A percentile compares a stretch with the other conserved stretches of the same genome.
Conservation (phyloP, 1,140 invertebrate genomes). For the Penaeus indicus region DNA sequence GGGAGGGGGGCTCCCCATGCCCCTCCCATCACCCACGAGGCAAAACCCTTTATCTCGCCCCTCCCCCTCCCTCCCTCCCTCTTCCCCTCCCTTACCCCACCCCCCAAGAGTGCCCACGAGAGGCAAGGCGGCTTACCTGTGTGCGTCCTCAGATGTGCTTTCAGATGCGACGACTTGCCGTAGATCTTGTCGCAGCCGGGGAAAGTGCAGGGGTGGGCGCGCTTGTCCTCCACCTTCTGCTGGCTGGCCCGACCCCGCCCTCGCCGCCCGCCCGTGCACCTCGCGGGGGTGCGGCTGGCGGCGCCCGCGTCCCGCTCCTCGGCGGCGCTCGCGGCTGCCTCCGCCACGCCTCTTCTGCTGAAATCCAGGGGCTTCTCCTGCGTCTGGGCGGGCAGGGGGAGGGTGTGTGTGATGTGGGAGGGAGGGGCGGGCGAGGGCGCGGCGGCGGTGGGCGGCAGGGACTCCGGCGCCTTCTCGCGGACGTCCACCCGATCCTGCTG, state of each 20-base stretch:
- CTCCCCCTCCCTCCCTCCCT: background rate
- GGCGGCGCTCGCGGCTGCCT: constrained; percentile 32
- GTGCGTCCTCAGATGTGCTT: constrained; percentile 81
- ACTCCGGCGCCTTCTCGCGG: background rate
- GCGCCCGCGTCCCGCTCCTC: background rate
- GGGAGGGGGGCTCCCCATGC: no score
- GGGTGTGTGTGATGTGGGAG: background rate
- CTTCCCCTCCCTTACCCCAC: background rate
- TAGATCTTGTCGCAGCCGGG: constrained; percentile 82
- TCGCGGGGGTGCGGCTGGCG: constrained; percentile 12
- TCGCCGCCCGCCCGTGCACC: constrained; percentile 35
- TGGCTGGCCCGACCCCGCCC: constrained; percentile 67
- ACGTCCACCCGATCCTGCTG: constrained; percentile 73
- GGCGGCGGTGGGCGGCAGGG: background rate
- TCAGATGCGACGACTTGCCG: constrained; percentile 84
- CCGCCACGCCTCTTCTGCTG: constrained; percentile 48
- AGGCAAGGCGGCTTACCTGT: constrained; percentile 71
- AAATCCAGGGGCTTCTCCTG: constrained; percentile 40
- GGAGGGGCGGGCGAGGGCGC: constrained; percentile 15
- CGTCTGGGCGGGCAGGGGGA: constrained; percentile 17
- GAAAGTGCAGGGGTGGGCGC: constrained; percentile 79
- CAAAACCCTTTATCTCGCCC: no score
- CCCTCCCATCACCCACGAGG: no score
- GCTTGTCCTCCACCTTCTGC: constrained; percentile 69
- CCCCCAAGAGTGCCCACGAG: constrained; percentile 1